A percentile compares a stretch with the other conserved stretches of the same genome.
Conservation (phyloP, 2,888 invertebrate genomes). For the Phania funesta region DNA sequence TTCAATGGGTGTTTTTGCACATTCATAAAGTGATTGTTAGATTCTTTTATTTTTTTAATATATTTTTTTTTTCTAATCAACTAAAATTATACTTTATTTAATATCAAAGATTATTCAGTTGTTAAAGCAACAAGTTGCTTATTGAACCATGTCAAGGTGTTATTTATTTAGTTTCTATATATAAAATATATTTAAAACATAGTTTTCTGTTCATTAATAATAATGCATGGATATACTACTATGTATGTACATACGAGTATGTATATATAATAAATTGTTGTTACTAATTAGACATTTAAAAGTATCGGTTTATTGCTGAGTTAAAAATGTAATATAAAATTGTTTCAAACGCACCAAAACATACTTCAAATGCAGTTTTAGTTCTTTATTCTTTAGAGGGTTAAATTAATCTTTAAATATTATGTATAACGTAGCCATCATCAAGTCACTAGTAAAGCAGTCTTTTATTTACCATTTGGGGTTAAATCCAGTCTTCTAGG, state of each 20-base stretch:
- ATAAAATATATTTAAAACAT: too few relatives aligned
- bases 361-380: too few relatives aligned
- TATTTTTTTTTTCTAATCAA: conserved; percentile 9
- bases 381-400: too few relatives aligned
- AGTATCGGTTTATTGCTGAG: neutral
- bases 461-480: too few relatives aligned
- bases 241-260: neutral
- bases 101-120: conserved; percentile 1
- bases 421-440: too few relatives aligned
- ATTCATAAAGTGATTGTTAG: conserved; percentile 50
- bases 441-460: too few relatives aligned
- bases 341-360: too few relatives aligned
- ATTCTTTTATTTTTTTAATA: conserved; percentile 28
- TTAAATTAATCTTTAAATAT: too few relatives aligned
- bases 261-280: conserved; percentile 13
- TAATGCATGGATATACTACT: too few relatives aligned
- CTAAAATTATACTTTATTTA: conserved; percentile 10
- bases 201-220: too few relatives aligned
- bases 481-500: too few relatives aligned
- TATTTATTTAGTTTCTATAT: conserved; percentile 39
- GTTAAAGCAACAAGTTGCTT: conserved; percentile 26
- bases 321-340: too few relatives aligned
- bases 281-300: neutral
- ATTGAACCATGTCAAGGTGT: conserved; percentile 55
- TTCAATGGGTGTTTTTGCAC: neutral